phyloP scores from a whole-genome alignment of 92 coral and sea anemone genomes.

The Desmophyllum pertusum region DNA sequence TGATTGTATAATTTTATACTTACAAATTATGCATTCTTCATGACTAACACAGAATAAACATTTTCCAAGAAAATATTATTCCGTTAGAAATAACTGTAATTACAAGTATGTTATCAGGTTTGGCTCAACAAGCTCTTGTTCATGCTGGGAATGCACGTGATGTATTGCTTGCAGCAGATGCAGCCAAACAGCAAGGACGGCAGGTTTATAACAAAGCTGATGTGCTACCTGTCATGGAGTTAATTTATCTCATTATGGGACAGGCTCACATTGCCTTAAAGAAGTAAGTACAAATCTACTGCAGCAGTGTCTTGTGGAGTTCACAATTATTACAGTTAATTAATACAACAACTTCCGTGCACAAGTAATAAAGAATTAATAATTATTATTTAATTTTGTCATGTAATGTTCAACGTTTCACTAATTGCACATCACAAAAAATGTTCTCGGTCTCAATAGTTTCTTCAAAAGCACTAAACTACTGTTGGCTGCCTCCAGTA shows the following conservation, averaged over 20 bases:
- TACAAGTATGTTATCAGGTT: slow-evolving; percentile 34
- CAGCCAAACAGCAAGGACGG: slow-evolving; percentile 70
- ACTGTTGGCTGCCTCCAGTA: no score
- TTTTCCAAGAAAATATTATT: background rate
- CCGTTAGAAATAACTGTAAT: background rate
- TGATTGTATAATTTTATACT: no score
- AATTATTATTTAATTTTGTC: no score
- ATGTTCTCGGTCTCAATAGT: no score
- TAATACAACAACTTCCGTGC: no score
- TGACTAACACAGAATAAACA: no score
- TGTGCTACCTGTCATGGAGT: slow-evolving; percentile 84
- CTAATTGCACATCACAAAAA: no score
- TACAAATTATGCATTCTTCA: no score
- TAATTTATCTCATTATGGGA: slow-evolving; percentile 89
- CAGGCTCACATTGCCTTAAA: slow-evolving; percentile 76
- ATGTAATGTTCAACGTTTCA: no score
- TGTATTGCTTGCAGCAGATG: slow-evolving; percentile 82
- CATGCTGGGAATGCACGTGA: slow-evolving; percentile 93
- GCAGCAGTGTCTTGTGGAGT: background rate
- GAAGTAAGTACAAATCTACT: slow-evolving; percentile 35
- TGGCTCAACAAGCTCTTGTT: slow-evolving; percentile 84
- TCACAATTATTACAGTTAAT: no score
- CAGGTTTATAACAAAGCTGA: slow-evolving; percentile 82
- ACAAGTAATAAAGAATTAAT: no score
- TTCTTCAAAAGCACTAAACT: no score